Percentiles rank a stretch among this genome's conserved stretches.
These are phyloP conservation scores for Diadema setosum DNA, from an alignment of 35 echinoderm and acorn worm genomes.

Conservation along the genomic window DNA sequence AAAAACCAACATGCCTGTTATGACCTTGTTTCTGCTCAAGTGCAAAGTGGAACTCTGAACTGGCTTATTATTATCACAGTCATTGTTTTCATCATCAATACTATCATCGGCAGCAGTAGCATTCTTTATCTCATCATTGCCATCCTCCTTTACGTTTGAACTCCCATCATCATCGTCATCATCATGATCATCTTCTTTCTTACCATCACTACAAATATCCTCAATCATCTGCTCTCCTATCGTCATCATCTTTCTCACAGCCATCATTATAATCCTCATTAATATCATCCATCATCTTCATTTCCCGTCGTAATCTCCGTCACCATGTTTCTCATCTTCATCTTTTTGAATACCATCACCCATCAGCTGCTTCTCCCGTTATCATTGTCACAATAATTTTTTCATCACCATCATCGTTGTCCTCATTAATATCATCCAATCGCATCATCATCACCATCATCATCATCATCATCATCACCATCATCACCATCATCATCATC, in stretches of 20 bases:
- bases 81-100: not conserved
- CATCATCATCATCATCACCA: not conserved
- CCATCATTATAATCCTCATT: not conserved
- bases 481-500: not conserved
- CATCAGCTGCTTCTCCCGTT: not conserved
- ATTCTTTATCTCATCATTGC: not conserved
- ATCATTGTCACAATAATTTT: not conserved
- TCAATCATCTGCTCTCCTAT: not conserved
- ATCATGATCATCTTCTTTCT: not conserved
- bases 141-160: not conserved
- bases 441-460: not conserved
- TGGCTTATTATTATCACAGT: not conserved
- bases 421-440: not conserved
- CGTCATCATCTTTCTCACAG: not conserved
- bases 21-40: too few relatives aligned
- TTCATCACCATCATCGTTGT: not conserved
- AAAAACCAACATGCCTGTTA: too few relatives aligned
- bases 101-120: not conserved
- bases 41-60: too few relatives aligned
- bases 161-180: not conserved
- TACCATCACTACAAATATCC: not conserved
- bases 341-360: not conserved
- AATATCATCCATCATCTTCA: not conserved
- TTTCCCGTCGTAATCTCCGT: not conserved
- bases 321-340: not conserved